Base-by-base conservation (phyloP, 2,113 vertebrate species). In the Corydoras sp. region DNA sequence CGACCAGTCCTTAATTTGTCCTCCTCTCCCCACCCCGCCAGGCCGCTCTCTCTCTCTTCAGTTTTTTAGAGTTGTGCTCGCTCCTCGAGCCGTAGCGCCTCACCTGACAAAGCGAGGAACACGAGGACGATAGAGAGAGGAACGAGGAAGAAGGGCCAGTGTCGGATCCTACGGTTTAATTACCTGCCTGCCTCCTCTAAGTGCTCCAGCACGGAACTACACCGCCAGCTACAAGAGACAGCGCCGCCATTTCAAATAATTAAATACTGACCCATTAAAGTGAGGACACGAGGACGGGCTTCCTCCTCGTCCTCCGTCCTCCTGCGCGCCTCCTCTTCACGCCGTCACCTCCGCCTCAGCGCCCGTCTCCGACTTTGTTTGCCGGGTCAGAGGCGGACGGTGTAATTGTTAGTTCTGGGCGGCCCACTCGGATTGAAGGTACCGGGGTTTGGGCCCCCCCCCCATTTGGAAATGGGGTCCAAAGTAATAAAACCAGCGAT, bases 101-200 rank as follows among this genome's bases (percentile, higher is more conserved):
- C 85, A 87, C 85, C 88, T 86, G 87, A 86, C 87, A 89, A 76
- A 71, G 68, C 59, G 74, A 70, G 68, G 62, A 72, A 69, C 15
- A 63, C 54, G 24, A 48, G 51, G 58, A 56, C 58, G 61, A 65
- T 72, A 74, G 14, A 51, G 74, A 43, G 29, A 56, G 55, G 48
- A 50, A 51, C 50, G 12, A 68, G 68, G 58, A 51, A 60, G 65
- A 72, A 66, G 63, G 68, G 70, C 67, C 54, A 66, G 68, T 32
- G 76, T 73, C 77, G 79, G 82, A 83, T 88, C 61, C 83, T 89
- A 89, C 83, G 85, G 86, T 90, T 91, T 90, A 90, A 91, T 91
- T 89, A 89, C 87, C 86, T 81, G 77, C 69, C 85, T 88, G 87
- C 84, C 88, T 88, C 18, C 89, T 85, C 88, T 89, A 53, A 87